Conservation (phyloP, 1,140 invertebrate species). For the Dolichoris vasculosae region DNA sequence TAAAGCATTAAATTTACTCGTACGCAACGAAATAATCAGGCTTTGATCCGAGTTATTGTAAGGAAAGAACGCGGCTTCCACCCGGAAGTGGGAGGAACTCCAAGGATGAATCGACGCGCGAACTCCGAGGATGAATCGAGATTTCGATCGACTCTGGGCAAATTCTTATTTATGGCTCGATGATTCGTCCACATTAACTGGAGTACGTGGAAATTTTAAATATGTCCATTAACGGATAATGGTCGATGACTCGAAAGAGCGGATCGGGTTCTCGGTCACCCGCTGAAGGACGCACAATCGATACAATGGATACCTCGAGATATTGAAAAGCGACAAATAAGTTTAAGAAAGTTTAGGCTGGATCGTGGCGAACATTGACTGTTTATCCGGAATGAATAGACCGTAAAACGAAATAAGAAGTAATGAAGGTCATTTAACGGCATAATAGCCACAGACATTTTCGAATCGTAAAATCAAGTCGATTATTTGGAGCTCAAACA, state of each 20-base stretch:
- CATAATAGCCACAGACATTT: slow-evolving; percentile 26
- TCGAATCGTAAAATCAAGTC: slow-evolving; percentile 47
- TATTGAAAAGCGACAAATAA: neutral
- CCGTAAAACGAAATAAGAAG: neutral
- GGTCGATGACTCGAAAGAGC: neutral
- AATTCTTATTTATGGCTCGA: too few species aligned
- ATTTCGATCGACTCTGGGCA: too few species aligned
- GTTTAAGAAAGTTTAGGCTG: neutral
- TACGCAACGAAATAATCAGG: neutral
- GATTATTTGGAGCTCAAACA: slow-evolving; percentile 46
- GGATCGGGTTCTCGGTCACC: too few species aligned
- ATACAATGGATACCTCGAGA: neutral
- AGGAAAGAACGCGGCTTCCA: neutral
- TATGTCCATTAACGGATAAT: neutral
- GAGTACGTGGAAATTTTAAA: neutral
- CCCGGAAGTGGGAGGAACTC: neutral
- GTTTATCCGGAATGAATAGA: slow-evolving; percentile 5
- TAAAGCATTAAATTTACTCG: neutral
- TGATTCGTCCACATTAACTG: too few species aligned
- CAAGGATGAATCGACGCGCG: neutral
- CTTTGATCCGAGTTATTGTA: neutral
- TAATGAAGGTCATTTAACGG: neutral
- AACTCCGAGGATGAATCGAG: too few species aligned
- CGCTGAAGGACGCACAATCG: neutral
- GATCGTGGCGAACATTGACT: neutral